phyloP scores from a whole-genome alignment of 2,113 vertebrate species.

The Chionomys nivalis region DNA sequence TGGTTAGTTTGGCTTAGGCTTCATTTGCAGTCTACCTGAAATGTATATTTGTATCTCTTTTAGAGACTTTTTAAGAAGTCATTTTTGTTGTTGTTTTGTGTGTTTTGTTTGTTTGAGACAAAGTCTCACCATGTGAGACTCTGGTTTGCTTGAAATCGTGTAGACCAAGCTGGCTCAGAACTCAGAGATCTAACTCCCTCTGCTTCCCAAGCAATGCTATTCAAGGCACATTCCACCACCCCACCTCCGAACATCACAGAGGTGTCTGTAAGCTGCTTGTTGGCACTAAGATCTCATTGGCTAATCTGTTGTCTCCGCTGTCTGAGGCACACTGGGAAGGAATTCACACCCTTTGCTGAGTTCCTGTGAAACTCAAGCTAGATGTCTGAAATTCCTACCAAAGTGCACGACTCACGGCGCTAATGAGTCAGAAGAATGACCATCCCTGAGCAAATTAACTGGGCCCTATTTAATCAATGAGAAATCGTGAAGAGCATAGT shows the following conservation, averaged over 20 bases:
- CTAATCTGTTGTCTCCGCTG: background rate
- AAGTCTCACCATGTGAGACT: background rate
- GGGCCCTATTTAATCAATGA: background rate
- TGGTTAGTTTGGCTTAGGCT: background rate
- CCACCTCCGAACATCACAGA: background rate
- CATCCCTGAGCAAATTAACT: background rate
- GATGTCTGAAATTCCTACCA: background rate
- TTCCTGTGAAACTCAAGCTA: background rate
- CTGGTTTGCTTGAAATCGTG: background rate
- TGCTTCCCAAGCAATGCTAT: background rate
- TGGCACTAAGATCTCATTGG: background rate
- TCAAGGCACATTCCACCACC: too few species aligned
- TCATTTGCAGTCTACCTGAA: background rate
- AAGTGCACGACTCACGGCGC: background rate
- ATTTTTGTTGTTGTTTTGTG: background rate
- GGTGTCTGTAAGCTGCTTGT: background rate
- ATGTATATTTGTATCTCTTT: slow-evolving; percentile 23
- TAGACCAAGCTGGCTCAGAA: background rate
- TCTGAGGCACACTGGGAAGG: background rate
- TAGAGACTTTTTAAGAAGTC: background rate
- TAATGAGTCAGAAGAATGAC: background rate
- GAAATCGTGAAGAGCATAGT: background rate
- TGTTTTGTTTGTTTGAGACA: background rate
- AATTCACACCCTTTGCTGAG: background rate
- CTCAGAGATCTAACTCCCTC: background rate